These are phyloP conservation scores for Coracopsis vasa DNA, from an alignment of 2,113 vertebrate species.

Conservation along the genomic window DNA sequence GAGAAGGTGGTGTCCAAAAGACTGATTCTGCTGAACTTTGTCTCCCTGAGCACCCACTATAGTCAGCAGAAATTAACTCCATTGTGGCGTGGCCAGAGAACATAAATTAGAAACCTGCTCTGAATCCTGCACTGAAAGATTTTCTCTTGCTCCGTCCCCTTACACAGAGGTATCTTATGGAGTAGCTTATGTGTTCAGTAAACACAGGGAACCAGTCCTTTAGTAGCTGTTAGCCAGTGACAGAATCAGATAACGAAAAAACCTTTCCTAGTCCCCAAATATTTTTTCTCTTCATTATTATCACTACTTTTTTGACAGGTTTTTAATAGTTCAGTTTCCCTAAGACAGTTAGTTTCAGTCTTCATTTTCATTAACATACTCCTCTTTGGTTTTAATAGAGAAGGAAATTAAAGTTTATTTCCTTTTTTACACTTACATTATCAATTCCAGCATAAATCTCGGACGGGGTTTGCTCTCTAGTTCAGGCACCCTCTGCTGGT, in stretches of 20 bases:
- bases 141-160: background rate
- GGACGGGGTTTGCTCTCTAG: background rate
- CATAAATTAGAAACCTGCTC: background rate
- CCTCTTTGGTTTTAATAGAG: background rate
- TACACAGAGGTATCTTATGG: background rate
- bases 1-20: background rate
- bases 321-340: background rate
- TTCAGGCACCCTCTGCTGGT: slow-evolving; percentile 65
- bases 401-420: background rate
- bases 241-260: background rate
- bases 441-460: background rate
- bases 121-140: background rate
- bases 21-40: background rate
- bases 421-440: background rate
- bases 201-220: background rate
- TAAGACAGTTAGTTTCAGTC: background rate
- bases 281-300: background rate
- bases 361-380: background rate
- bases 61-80: background rate
- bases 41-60: background rate
- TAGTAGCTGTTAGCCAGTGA: background rate
- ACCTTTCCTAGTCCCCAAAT: background rate
- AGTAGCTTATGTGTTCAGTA: background rate
- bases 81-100: background rate
- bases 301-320: background rate